Percentiles rank a stretch among this genome's conserved stretches.
These are phyloP conservation scores for human (Homo sapiens) DNA, from an alignment of 2,113 vertebrate species.

Conservation along the genomic window DNA sequence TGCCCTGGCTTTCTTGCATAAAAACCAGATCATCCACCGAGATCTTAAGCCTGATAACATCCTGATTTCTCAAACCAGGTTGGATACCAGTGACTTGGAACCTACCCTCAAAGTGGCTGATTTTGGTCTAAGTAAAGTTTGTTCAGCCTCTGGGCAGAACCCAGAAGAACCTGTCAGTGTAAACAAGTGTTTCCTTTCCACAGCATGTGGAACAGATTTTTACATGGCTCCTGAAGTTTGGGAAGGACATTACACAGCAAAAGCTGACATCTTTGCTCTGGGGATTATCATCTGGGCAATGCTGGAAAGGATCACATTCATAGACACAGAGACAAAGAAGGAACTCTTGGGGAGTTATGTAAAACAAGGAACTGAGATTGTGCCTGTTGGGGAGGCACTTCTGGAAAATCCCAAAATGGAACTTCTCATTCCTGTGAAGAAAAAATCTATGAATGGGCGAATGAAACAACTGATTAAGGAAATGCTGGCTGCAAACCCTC, in stretches of 20 bases:
- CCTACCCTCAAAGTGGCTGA: slow-evolving; percentile 97
- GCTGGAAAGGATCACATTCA: slow-evolving; percentile 96
- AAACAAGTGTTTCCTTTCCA: slow-evolving; percentile 97
- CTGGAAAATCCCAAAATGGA: slow-evolving; percentile 98
- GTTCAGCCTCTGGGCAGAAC: slow-evolving; percentile 92
- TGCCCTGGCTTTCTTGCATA: slow-evolving; percentile 97
- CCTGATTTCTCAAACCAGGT: slow-evolving; percentile 91
- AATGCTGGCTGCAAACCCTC: slow-evolving; percentile 97
- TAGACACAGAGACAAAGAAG: slow-evolving; percentile 96
- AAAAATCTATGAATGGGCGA: slow-evolving; percentile 94
- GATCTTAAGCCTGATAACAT: slow-evolving; percentile 99
- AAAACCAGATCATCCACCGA: slow-evolving; percentile 96
- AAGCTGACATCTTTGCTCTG: slow-evolving; percentile 97
- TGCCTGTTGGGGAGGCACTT: slow-evolving; percentile 96
- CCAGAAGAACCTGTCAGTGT: slow-evolving; percentile 94
- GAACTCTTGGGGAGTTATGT: slow-evolving; percentile 96
- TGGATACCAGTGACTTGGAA: slow-evolving; percentile 86
- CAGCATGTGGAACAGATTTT: slow-evolving; percentile 96
- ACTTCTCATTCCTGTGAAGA: slow-evolving; percentile 95
- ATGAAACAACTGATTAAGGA: slow-evolving; percentile 98
- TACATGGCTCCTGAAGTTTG: slow-evolving; percentile 99
- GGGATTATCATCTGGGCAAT: slow-evolving; percentile 99
- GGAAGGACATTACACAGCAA: slow-evolving; percentile 98
- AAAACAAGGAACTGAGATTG: slow-evolving; percentile 93
- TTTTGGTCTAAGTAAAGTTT: slow-evolving; percentile 97